Evolutionary conservation across 2,888 invertebrate species (phyloP), one percentile per base, ranked within the genome.

Genomic region (Andrena flavipes): DNA sequence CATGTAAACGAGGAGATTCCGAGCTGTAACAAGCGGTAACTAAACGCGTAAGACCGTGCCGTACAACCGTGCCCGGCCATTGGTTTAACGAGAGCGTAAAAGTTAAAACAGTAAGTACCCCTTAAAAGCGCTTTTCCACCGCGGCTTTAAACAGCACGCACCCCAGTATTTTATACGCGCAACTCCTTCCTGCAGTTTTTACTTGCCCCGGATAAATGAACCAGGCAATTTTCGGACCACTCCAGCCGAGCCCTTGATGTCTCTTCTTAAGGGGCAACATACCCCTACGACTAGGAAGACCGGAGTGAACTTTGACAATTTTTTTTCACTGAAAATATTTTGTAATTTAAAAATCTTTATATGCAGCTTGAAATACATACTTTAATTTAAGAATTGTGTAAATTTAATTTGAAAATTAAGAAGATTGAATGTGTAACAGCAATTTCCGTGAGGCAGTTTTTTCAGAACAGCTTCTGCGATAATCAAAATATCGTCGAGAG

Each of bases 1-100:
- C 84, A 88, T 91, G 89, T 90, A 91, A 91, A 91, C 88, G 88
- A 89, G 85, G 75, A 83, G 87, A 89, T 90, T 89, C 84, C 86
- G 80, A 86, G 88, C 84, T 88, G 87, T 89, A 89, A 89, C 89
- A 87, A 90, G 89, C 87, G 84, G 85, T 86, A 90, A 90, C 88
- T 88, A 90, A 89, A 89, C 85, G 87, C 84, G 80, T 80, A 83
- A 86, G 82, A 65, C 78, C 62, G 59, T 54, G 71, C 75, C 77
- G 72, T 73, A 51, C 48, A 80, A 51, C 42, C 60, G 65, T 13
- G 49, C 67, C 23, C 26, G 60, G 71, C 63, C 83, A 75, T 84
- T 83, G 78, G 69, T 83, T 83, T 84, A 84, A 84, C 84, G 78
- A 90, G 81, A 84, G 80, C 86, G 85, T 91, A 90, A 92, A 91